These are phyloP conservation scores for Drosophila nr. perissopoda DNA, from an alignment of 2,888 invertebrate genomes.

Conservation along the genomic window DNA sequence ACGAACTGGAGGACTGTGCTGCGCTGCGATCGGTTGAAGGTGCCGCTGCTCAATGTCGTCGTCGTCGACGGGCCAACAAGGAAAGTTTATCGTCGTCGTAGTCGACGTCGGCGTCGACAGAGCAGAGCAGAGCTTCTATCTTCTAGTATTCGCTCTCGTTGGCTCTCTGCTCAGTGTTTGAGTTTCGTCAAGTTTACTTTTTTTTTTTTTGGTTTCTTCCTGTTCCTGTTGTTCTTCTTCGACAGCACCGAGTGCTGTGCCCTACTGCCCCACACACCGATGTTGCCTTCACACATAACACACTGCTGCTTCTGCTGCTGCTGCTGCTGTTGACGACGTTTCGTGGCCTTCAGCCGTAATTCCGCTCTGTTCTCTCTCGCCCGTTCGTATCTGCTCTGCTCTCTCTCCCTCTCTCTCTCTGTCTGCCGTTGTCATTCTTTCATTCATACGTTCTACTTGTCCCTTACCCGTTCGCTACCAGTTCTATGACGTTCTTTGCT, in stretches of 20 bases:
- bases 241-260: constrained; percentile 52
- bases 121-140: constrained; percentile 58
- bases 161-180: constrained; percentile 10
- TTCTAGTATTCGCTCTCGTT: constrained; percentile 48
- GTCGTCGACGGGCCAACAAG: constrained; percentile 66
- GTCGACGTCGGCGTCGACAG: constrained; percentile 20
- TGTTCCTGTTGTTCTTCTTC: constrained; percentile 74
- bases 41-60: constrained; percentile 81
- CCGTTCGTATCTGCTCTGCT: constrained; percentile 5
- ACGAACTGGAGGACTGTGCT: constrained; percentile 40
- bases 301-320: constrained; percentile 17
- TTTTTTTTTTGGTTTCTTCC: constrained; percentile 57
- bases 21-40: constrained; percentile 81
- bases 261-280: constrained; percentile 75
- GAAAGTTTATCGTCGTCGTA: constrained; percentile 69
- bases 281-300: constrained; percentile 23
- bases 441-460: constrained; percentile 52
- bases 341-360: constrained; percentile 50
- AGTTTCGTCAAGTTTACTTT: constrained; percentile 67
- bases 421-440: constrained; percentile 38
- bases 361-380: constrained; percentile 40
- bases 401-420: constrained; percentile 1
- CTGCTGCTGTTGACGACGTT: constrained; percentile 11
- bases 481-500: constrained; percentile 42
- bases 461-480: constrained; percentile 23